Conservation (phyloP, 2,888 invertebrate species). For the Leucozona laternaria region DNA sequence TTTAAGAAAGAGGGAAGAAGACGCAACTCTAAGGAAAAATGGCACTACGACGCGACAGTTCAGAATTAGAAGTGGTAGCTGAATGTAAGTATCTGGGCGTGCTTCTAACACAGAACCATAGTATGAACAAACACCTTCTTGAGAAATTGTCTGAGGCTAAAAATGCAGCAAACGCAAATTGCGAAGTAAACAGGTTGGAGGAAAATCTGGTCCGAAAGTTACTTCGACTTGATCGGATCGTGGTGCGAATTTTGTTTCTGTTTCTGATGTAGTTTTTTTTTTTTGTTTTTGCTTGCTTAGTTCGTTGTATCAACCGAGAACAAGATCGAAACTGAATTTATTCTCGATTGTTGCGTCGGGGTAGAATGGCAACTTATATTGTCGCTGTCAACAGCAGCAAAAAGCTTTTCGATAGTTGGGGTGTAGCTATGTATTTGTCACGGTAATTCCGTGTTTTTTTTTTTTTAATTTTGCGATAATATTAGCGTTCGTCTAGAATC, state of each 20-base stretch:
- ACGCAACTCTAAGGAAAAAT: no score
- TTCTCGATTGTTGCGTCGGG: slow-evolving; percentile 53
- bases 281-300: slow-evolving; percentile 28
- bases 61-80: no score
- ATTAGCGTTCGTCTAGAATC: slow-evolving; percentile 25
- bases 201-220: slow-evolving; percentile 22
- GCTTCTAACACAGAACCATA: no score
- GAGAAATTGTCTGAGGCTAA: no score
- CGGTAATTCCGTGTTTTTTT: slow-evolving; percentile 43
- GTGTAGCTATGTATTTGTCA: slow-evolving; percentile 31
- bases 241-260: slow-evolving; percentile 43
- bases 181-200: slow-evolving; percentile 22
- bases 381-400: slow-evolving; percentile 51
- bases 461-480: slow-evolving; percentile 11
- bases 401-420: slow-evolving; percentile 51
- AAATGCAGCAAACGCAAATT: no score
- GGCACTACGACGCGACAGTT: no score
- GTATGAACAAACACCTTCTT: no score
- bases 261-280: no score
- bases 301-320: slow-evolving; percentile 48
- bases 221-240: slow-evolving; percentile 16
- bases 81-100: no score
- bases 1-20: no score
- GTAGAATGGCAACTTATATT: slow-evolving; percentile 39
- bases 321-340: slow-evolving; percentile 69